phyloP scores from a whole-genome alignment of 2,113 vertebrate species.

The Plecturocebus donacophilus region DNA sequence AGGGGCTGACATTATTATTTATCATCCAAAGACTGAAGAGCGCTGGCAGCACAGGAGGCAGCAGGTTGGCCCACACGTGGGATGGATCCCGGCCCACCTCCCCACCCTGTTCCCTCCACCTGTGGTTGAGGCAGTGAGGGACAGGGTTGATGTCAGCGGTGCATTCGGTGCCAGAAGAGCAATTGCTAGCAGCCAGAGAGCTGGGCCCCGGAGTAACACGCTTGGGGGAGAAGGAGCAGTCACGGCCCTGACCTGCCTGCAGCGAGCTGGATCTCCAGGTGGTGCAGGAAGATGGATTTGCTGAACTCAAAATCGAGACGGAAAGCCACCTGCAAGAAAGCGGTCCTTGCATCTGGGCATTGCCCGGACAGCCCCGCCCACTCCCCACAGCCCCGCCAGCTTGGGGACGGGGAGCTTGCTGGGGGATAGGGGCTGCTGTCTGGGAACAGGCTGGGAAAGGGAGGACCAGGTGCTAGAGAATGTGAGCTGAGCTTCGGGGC shows the following conservation, averaged over 20 bases:
- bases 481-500: background rate
- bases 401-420: too few relatives aligned
- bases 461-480: background rate
- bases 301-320: slow-evolving; percentile 96
- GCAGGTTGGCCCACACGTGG: too few relatives aligned
- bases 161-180: background rate
- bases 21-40: background rate
- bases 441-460: background rate
- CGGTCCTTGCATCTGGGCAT: fast-evolving
- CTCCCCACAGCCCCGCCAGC: background rate
- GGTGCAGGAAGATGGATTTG: slow-evolving; percentile 88
- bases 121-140: background rate
- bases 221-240: background rate
- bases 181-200: background rate
- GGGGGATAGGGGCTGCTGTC: background rate
- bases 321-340: slow-evolving; percentile 89
- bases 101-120: too few relatives aligned
- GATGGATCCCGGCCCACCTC: background rate
- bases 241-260: slow-evolving; percentile 71
- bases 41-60: fast-evolving
- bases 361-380: fast-evolving
- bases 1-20: background rate
- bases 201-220: background rate
- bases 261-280: slow-evolving; percentile 85
- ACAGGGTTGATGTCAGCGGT: background rate